phyloP scores from a whole-genome alignment of 2,113 vertebrate genomes.

The Lota lota region DNA sequence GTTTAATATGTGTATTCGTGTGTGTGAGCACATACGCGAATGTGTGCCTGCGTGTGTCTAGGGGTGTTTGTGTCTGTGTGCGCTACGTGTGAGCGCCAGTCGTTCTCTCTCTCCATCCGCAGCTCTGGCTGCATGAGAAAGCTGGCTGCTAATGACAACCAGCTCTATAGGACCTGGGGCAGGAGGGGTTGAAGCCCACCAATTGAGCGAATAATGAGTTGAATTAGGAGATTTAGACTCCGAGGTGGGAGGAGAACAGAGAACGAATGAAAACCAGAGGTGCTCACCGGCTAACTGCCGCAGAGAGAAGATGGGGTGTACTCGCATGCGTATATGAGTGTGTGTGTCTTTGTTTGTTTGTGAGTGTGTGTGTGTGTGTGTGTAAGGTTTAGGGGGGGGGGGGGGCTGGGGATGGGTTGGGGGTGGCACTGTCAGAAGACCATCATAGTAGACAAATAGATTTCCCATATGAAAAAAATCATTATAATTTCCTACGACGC shows the following conservation, averaged over 20 bases:
- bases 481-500: neutral
- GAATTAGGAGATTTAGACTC: constrained; percentile 77
- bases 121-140: constrained; percentile 52
- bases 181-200: constrained; percentile 70
- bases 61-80: neutral
- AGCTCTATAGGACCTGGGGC: constrained; percentile 68
- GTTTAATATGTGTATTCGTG: constrained; percentile 14
- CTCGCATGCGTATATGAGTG: neutral
- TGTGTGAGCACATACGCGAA: constrained; percentile 3
- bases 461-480: neutral
- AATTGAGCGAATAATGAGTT: constrained; percentile 82
- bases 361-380: neutral
- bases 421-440: constrained; percentile 31
- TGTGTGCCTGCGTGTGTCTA: neutral
- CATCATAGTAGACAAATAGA: constrained; percentile 6
- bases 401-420: neutral
- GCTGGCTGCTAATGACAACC: constrained; percentile 74
- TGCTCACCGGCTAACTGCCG: constrained; percentile 55
- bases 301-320: constrained; percentile 16
- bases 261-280: constrained; percentile 77
- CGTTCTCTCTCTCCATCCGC: constrained; percentile 3
- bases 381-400: too few relatives aligned
- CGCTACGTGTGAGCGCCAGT: too few relatives aligned
- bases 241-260: constrained; percentile 51
- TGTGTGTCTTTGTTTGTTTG: neutral